These are phyloP conservation scores for Mastomys coucha DNA, from an alignment of 2,113 vertebrate species.

Conservation along the genomic window DNA sequence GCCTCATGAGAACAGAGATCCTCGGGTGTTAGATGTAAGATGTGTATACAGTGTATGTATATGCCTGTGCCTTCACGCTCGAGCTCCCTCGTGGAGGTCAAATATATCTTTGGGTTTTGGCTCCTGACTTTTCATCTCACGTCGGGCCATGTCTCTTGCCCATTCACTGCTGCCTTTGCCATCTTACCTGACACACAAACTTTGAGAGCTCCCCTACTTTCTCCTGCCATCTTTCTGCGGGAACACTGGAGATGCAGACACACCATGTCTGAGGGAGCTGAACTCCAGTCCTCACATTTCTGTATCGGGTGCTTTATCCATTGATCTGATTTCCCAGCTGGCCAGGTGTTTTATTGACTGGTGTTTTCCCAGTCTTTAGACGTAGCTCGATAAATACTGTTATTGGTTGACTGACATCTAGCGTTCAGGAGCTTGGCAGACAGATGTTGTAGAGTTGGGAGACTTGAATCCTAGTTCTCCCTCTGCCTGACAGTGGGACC, in stretches of 20 bases:
- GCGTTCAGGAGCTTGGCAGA: not conserved
- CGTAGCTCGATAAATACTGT: not conserved
- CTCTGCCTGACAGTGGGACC: not conserved
- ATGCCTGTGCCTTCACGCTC: not conserved
- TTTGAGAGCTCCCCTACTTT: too few species aligned
- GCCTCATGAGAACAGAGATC: not conserved
- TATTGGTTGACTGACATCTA: not conserved
- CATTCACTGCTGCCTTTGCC: not conserved
- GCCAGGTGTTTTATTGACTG: not conserved
- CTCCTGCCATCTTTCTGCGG: not conserved
- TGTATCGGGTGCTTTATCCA: not conserved
- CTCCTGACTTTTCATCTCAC: not conserved
- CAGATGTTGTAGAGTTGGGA: not conserved
- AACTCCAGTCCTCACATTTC: not conserved
- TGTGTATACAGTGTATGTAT: too few species aligned
- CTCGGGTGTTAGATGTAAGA: not conserved
- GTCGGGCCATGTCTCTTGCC: not conserved
- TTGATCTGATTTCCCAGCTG: too few species aligned
- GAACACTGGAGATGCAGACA: too few species aligned
- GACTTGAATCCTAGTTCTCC: not conserved
- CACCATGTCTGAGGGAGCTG: not conserved
- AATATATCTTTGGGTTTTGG: not conserved
- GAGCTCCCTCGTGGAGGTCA: not conserved
- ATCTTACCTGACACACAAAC: not conserved
- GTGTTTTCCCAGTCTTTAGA: not conserved